Conservation (phyloP, 2,888 invertebrate species). For the Nemoura dubitans region DNA sequence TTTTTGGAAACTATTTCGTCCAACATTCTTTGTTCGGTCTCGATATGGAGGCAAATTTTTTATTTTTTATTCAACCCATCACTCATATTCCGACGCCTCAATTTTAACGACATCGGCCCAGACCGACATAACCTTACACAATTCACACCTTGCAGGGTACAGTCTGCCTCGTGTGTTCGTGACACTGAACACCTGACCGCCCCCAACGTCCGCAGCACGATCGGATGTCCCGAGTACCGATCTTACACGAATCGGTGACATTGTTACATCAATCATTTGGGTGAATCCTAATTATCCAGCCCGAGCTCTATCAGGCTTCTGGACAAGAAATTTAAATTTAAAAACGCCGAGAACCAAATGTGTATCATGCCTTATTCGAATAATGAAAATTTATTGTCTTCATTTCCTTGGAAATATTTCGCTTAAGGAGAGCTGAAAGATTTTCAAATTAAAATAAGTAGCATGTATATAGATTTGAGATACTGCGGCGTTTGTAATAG, state of each 20-base stretch:
- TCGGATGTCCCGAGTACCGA: neutral
- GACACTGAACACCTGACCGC: neutral
- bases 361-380: neutral
- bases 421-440: neutral
- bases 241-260: neutral
- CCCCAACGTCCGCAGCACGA: neutral
- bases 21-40: constrained; percentile 2
- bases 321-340: neutral
- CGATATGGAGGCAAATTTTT: constrained; percentile 13
- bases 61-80: constrained; percentile 16
- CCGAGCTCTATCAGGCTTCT: neutral
- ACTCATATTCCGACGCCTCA: constrained; percentile 19
- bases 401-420: neutral
- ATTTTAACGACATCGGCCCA: neutral
- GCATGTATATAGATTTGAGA: no score
- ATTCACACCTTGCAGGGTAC: neutral
- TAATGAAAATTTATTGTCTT: constrained; percentile 35
- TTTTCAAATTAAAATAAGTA: neutral
- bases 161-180: neutral
- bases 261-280: neutral
- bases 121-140: neutral
- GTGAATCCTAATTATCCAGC: neutral
- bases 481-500: neutral
- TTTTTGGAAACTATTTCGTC: constrained; percentile 14
- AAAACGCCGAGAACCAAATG: neutral